These are phyloP conservation scores for Cairina moschata DNA, from an alignment of 2,113 vertebrate genomes.

Conservation along the genomic window DNA sequence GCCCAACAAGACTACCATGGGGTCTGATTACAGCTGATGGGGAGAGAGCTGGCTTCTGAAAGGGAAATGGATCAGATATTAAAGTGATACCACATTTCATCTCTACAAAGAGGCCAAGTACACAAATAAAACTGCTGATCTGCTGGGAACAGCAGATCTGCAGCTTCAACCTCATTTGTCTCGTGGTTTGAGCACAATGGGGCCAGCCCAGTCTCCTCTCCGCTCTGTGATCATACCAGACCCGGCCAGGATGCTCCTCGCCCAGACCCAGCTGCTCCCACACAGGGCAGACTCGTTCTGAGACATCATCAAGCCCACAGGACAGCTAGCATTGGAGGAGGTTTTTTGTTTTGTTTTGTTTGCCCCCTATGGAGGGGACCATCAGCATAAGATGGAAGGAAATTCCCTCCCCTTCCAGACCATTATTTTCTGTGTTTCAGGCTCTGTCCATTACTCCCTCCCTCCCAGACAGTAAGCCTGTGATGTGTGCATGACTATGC, in stretches of 20 bases:
- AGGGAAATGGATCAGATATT: background rate
- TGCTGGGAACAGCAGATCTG: background rate
- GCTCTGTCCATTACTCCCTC: background rate
- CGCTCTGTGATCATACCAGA: rapidly evolving
- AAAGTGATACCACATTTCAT: background rate
- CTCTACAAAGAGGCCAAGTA: constrained; percentile 8
- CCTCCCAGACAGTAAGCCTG: background rate
- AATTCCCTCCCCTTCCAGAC: background rate
- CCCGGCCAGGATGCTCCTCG: rapidly evolving
- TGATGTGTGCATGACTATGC: background rate
- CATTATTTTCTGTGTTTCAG: background rate
- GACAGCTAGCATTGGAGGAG: background rate
- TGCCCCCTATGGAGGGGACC: background rate
- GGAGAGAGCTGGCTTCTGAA: background rate
- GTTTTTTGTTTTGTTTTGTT: no score
- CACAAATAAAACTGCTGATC: constrained; percentile 33
- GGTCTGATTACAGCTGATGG: background rate
- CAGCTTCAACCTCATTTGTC: constrained; percentile 48
- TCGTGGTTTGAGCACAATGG: constrained; percentile 21
- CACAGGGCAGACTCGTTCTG: rapidly evolving
- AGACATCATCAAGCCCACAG: background rate
- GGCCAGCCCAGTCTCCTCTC: background rate
- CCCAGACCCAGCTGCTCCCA: background rate
- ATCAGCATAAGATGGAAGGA: background rate
- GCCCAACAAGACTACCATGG: background rate